Evolutionary conservation across 2,888 invertebrate genomes (phyloP), one percentile per base, ranked within the genome.

Genomic region (Drosophila formosana): DNA sequence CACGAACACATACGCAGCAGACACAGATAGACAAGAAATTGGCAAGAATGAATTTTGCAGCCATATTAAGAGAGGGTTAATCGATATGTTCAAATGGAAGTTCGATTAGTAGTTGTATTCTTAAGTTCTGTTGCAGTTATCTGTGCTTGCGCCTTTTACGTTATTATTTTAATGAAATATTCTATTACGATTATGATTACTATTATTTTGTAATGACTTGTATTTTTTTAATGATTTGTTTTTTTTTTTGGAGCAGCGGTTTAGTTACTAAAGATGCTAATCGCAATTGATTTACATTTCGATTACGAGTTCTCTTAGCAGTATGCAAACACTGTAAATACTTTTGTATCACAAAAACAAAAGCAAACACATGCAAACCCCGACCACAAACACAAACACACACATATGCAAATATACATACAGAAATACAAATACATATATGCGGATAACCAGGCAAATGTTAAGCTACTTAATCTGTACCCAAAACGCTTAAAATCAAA

Each of bases 381-480:
- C 34, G 28, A 23, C 64, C 68, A 65, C 56, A 80, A 34, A 62
- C 56, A 75, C 11, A 67, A 58, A 69, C 32, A 49, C 32, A 64
- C 32, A 32, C 28, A 71, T 26, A 61, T n/a, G n/a, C n/a, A n/a
- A n/a, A n/a, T 28, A 39, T 5, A 41, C 28, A 66, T 11, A 58
- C 49, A 78, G 43, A 26, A 23, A 64, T 68, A 63, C 55, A 80
- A 32, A 66, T 56, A 75, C 13, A 67, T 64, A 50, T 51, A 69
- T 69, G 66, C 49, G 50, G 56, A 77, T 82, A 75, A 66, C 61
- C 66, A 83, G 67, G 60, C 63, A 66, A 77, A 77, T 74, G 67
- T 79, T 76, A 66, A 85, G 80, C 82, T 82, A 82, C 80, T 82
- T 86, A 80, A 85, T 77, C 52, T 80, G 70, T 66, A 80, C 37